phyloP scores from a whole-genome alignment of 2,113 vertebrate species.

The Symphodus melops region DNA sequence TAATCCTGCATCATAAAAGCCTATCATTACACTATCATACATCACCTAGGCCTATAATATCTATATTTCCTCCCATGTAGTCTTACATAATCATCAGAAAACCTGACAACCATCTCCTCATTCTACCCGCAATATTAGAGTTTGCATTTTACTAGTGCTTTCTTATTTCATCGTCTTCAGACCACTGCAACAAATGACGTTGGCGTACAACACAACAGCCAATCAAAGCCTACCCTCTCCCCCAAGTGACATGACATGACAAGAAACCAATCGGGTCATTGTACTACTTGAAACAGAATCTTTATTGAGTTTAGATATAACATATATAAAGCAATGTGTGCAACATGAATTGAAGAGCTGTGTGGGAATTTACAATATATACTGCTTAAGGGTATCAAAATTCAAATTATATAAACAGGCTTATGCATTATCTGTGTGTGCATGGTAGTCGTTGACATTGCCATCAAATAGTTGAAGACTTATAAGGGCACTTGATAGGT shows the following conservation, averaged over 20 bases:
- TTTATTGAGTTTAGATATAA: neutral
- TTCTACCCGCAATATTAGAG: neutral
- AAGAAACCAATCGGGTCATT: constrained; percentile 52
- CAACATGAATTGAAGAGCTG: too few relatives aligned
- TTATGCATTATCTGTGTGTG: too few relatives aligned
- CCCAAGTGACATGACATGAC: constrained; percentile 55
- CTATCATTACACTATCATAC: neutral
- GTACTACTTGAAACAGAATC: neutral
- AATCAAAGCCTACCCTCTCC: constrained; percentile 44
- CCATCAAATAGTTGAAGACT: too few relatives aligned
- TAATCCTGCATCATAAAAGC: neutral
- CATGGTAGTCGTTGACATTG: too few relatives aligned
- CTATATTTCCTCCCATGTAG: too few relatives aligned
- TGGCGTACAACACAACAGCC: constrained; percentile 52
- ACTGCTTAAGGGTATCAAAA: too few relatives aligned
- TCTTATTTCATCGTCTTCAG: constrained; percentile 13
- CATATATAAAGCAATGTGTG: too few relatives aligned
- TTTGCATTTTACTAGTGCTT: constrained; percentile 16
- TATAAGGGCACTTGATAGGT: too few relatives aligned
- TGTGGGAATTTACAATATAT: too few relatives aligned
- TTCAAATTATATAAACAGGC: too few relatives aligned
- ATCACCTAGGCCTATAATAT: too few relatives aligned
- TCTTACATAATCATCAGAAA: neutral
- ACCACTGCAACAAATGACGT: constrained; percentile 81
- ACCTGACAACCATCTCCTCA: neutral